phyloP scores from a whole-genome alignment of 2,888 invertebrate genomes.

The Pseudococcus viburni region DNA sequence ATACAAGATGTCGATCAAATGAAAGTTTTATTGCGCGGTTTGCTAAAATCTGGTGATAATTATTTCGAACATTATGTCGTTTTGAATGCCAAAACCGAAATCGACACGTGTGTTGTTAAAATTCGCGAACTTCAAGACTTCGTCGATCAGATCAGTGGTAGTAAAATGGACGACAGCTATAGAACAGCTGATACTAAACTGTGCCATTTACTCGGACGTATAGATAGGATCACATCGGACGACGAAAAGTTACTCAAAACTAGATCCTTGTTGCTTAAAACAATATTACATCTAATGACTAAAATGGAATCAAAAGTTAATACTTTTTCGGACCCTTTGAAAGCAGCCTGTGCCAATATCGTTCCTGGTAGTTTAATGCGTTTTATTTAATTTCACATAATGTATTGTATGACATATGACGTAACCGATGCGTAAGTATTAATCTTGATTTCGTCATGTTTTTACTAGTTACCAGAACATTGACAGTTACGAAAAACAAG shows the following conservation, averaged over 20 bases:
- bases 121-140: slow-evolving; percentile 65
- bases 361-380: slow-evolving; percentile 36
- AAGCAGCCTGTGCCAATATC: slow-evolving; percentile 15
- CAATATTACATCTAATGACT: slow-evolving; percentile 67
- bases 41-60: slow-evolving; percentile 65
- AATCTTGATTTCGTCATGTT: not conserved
- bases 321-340: slow-evolving; percentile 29
- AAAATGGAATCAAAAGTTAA: slow-evolving; percentile 66
- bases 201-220: slow-evolving; percentile 67
- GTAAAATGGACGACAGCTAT: slow-evolving; percentile 66
- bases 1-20: slow-evolving; percentile 64
- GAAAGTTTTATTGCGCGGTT: slow-evolving; percentile 66
- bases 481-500: slow-evolving; percentile 54
- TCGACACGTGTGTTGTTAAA: slow-evolving; percentile 65
- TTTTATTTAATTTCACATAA: slow-evolving; percentile 1
- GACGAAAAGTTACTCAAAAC: slow-evolving; percentile 65
- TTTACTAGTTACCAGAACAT: slow-evolving; percentile 57
- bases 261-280: slow-evolving; percentile 67
- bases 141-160: slow-evolving; percentile 66
- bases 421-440: not conserved
- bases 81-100: slow-evolving; percentile 62
- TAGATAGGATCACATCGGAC: slow-evolving; percentile 65
- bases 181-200: slow-evolving; percentile 67
- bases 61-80: slow-evolving; percentile 53
- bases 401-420: slow-evolving; percentile 22